Conservation (phyloP, 2,113 vertebrate species). For the Piaya cayana region DNA sequence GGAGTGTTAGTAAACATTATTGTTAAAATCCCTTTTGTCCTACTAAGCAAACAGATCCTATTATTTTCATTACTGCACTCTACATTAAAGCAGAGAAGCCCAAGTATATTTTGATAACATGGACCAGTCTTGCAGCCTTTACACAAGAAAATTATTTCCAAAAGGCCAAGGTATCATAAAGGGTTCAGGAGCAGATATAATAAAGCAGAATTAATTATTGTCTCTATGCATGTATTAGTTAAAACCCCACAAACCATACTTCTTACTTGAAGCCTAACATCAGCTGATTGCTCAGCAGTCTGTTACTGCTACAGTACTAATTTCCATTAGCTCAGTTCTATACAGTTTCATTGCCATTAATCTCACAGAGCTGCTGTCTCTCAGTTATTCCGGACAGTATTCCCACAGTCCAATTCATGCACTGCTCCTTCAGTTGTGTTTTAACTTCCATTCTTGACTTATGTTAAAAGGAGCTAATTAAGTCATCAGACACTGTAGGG, state of each 20-base stretch:
- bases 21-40: conserved; percentile 75
- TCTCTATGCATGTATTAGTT: conserved; percentile 14
- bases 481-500: not conserved
- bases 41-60: conserved; percentile 72
- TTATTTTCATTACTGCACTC: conserved; percentile 70
- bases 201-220: conserved; percentile 25
- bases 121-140: conserved; percentile 34
- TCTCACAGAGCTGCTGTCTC: not conserved
- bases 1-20: conserved; percentile 75
- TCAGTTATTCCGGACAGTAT: not conserved
- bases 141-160: conserved; percentile 49
- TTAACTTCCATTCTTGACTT: not conserved
- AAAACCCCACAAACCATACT: not conserved
- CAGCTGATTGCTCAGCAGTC: not conserved
- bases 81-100: conserved; percentile 58
- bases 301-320: not conserved
- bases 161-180: conserved; percentile 44
- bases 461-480: not conserved
- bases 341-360: not conserved
- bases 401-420: not conserved
- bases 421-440: not conserved
- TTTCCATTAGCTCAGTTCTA: not conserved
- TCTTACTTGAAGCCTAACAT: not conserved
- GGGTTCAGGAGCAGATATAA: conserved; percentile 1
- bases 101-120: conserved; percentile 37